Percentiles rank a stretch among this genome's conserved stretches.
These are phyloP conservation scores for Felis catus DNA, from an alignment of 2,113 vertebrate species.

Conservation along the genomic window F.catus_Fca126_mat1.0 CM031423.1:45611501-45612000, in stretches of 20 bases:
- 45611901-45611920: not conserved
- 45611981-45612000: slow-evolving; percentile 85
- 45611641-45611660: not conserved
- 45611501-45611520: not conserved
- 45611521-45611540: not conserved
- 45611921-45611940: not conserved
- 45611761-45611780: slow-evolving; percentile 32
- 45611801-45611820: not conserved
- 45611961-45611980: slow-evolving; percentile 85
- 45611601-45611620: slow-evolving; percentile 30
- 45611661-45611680: not conserved
- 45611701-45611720: slow-evolving; percentile 30
- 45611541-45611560: not conserved
- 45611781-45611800: slow-evolving; percentile 25
- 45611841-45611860: not conserved
- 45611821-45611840: slow-evolving; percentile 9
- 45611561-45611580: not conserved
- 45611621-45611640: not conserved
- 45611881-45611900: slow-evolving; percentile 38
- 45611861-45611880: not conserved
- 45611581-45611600: not conserved
- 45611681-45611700: not conserved
- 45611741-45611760: not conserved
- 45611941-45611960: slow-evolving; percentile 81
- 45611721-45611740: not conserved